These are phyloP conservation scores for Nephrotoma guestfalica DNA, from an alignment of 2,888 invertebrate species.

Conservation along the genomic window DNA sequence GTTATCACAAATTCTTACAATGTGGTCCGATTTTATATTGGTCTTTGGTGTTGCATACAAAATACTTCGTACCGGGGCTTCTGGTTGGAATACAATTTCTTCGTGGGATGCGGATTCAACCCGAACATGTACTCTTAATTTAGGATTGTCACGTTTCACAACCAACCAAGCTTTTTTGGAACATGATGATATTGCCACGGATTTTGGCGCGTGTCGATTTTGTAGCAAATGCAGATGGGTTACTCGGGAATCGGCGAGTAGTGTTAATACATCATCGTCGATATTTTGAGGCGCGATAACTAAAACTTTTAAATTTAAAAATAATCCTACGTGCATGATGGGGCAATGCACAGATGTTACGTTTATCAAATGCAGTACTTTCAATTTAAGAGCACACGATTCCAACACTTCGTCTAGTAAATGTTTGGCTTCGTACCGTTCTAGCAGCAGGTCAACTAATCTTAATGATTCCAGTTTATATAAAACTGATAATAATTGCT, in stretches of 20 bases:
- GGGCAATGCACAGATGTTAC: conserved; percentile 53
- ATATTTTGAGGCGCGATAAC: conserved; percentile 59
- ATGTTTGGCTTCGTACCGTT: conserved; percentile 51
- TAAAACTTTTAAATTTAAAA: conserved; percentile 53
- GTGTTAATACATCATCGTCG: conserved; percentile 51
- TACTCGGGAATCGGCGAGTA: conserved; percentile 46
- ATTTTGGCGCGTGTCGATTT: conserved; percentile 49
- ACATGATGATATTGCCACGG: conserved; percentile 36
- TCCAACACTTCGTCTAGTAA: conserved; percentile 57
- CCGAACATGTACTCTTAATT: conserved; percentile 51
- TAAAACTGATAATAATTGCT: conserved; percentile 51
- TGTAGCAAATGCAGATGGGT: conserved; percentile 57
- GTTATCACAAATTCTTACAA: conserved; percentile 42
- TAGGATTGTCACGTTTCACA: conserved; percentile 40
- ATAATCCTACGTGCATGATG: conserved; percentile 58
- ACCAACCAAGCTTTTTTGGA: conserved; percentile 33
- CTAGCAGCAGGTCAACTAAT: conserved; percentile 58
- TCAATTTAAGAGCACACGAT: conserved; percentile 46
- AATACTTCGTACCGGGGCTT: conserved; percentile 51
- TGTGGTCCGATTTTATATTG: conserved; percentile 36
- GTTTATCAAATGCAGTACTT: conserved; percentile 53
- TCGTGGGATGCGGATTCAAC: conserved; percentile 43
- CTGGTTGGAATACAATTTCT: conserved; percentile 49
- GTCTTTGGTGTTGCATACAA: conserved; percentile 47
- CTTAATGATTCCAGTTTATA: conserved; percentile 46